These are phyloP conservation scores for Euleptes europaea DNA, from an alignment of 2,113 vertebrate species.

Conservation along the genomic window DNA sequence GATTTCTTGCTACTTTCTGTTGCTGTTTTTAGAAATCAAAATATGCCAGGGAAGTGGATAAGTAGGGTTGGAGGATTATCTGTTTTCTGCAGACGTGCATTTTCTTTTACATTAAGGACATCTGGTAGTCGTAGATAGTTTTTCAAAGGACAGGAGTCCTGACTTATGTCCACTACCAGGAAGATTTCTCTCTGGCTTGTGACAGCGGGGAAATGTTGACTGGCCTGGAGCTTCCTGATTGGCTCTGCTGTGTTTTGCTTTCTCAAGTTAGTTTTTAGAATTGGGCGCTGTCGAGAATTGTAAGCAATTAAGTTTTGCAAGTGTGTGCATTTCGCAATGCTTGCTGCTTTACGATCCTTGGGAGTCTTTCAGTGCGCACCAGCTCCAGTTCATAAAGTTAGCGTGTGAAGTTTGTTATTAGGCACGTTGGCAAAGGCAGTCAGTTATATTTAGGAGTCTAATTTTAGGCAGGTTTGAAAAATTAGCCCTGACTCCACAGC, in stretches of 20 bases:
- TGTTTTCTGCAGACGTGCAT: background rate
- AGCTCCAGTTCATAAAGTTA: background rate
- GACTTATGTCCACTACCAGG: background rate
- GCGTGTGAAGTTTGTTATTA: background rate
- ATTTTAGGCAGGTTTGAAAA: slow-evolving; percentile 14
- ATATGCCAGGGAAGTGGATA: background rate
- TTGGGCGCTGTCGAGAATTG: background rate
- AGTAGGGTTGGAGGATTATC: background rate
- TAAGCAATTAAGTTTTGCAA: background rate
- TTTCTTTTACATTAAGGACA: background rate
- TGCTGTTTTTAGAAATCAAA: background rate
- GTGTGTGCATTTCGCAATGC: too few species aligned
- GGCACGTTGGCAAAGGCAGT: background rate
- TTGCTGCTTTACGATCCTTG: background rate
- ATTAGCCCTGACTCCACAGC: slow-evolving; percentile 28
- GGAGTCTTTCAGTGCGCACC: too few species aligned
- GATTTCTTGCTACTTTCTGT: too few species aligned
- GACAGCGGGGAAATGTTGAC: background rate
- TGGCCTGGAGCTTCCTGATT: background rate
- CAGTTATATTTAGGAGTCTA: slow-evolving; percentile 17
- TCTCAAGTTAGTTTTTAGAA: background rate
- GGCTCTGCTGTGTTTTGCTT: background rate
- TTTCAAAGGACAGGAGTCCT: background rate
- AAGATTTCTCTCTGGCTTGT: background rate
- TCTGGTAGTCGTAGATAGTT: background rate